phyloP scores from a whole-genome alignment of 2,888 invertebrate genomes.

The Caenorhabditis doughertyi region DNA sequence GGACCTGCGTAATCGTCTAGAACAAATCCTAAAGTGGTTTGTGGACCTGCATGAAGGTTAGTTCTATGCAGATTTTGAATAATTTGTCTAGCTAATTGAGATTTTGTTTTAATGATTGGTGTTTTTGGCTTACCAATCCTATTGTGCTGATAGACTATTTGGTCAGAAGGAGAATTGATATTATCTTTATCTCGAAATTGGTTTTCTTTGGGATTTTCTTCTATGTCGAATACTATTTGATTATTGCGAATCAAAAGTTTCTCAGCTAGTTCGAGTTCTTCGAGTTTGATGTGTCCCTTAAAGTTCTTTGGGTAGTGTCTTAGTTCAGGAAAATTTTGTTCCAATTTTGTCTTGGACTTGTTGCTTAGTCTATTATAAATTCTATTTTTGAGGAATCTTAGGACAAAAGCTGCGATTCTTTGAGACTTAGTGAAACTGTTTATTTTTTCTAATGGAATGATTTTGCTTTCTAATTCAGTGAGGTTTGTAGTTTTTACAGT shows the following conservation, averaged over 20 bases:
- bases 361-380: background rate
- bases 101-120: background rate
- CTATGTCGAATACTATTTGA: background rate
- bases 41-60: conserved; percentile 18
- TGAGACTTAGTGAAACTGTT: background rate
- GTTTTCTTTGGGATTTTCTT: background rate
- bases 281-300: no score
- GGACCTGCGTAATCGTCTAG: background rate
- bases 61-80: background rate
- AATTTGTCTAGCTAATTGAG: background rate
- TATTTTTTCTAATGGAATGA: background rate
- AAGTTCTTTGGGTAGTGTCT: no score
- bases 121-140: background rate
- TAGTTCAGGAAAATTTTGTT: background rate
- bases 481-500: background rate
- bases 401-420: background rate
- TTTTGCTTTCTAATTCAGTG: conserved; percentile 9
- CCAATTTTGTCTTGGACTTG: background rate
- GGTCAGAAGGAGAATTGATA: no score
- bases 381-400: background rate
- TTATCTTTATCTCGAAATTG: background rate
- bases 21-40: conserved; percentile 14
- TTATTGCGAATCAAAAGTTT: conserved; percentile 5
- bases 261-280: background rate
- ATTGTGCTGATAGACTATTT: background rate